Percentiles rank a stretch among this genome's conserved stretches.
phyloP scores from a whole-genome alignment of 1,140 invertebrate species.

The Drosophila prosaltans region DNA sequence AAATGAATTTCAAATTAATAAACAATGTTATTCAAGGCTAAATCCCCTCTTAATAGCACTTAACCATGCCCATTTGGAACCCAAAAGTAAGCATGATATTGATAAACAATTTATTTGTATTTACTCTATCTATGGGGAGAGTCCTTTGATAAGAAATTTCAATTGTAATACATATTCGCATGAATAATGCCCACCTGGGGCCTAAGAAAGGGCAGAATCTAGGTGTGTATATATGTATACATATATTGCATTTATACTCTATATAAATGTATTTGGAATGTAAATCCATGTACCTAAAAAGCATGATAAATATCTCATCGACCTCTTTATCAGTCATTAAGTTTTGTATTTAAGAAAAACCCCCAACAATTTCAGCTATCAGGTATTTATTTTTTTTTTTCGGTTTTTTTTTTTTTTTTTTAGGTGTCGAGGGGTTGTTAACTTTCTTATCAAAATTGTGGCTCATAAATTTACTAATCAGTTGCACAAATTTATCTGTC shows the following conservation, averaged over 20 bases:
- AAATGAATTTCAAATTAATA: too few relatives aligned
- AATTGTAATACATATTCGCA: background rate
- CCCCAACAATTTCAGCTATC: conserved; percentile 9
- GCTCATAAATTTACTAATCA: conserved; percentile 16
- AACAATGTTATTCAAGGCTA: background rate
- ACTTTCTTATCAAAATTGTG: conserved; percentile 7
- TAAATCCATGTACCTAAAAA: background rate
- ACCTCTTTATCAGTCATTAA: conserved; percentile 9
- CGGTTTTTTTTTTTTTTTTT: background rate
- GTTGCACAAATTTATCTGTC: conserved; percentile 4
- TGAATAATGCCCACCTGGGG: conserved; percentile 10
- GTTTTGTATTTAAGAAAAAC: conserved; percentile 9
- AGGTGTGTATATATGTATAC: background rate
- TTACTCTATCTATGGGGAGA: conserved; percentile 11
- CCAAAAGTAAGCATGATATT: conserved; percentile 13
- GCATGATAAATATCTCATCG: background rate
- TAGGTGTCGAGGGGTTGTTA: background rate
- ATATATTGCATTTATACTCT: background rate
- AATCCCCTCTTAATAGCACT: background rate
- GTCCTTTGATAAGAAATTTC: conserved; percentile 18
- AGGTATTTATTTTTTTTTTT: background rate
- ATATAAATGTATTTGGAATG: background rate
- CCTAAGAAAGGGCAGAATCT: background rate
- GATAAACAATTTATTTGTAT: background rate
- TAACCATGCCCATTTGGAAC: background rate